Conservation (phyloP, 1,140 invertebrate genomes). For the Bactericera cockerelli region DNA sequence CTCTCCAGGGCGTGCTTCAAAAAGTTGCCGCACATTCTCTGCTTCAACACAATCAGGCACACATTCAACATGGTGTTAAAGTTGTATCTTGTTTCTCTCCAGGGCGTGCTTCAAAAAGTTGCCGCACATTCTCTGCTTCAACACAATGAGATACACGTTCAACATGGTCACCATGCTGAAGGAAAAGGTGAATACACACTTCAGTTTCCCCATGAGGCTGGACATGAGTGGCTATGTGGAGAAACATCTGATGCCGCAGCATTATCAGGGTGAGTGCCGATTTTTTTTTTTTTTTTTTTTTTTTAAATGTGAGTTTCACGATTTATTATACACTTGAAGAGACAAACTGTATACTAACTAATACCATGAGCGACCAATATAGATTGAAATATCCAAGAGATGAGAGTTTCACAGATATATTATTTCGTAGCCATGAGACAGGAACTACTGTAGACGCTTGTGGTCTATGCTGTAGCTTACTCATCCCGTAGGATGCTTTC, state of each 20-base stretch:
- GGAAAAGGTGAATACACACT: conserved; percentile 94
- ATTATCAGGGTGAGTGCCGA: conserved; percentile 43
- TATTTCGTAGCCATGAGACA: too few species aligned
- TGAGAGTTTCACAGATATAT: too few species aligned
- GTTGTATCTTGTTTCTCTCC: conserved; percentile 22
- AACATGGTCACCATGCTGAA: conserved; percentile 96
- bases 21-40: too few species aligned
- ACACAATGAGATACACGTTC: conserved; percentile 96
- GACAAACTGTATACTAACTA: neutral
- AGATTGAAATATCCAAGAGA: neutral
- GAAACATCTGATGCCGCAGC: conserved; percentile 77
- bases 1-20: too few species aligned
- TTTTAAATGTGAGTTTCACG: too few species aligned
- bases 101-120: conserved; percentile 88
- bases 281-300: neutral
- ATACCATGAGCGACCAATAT: neutral
- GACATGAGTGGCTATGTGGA: conserved; percentile 93
- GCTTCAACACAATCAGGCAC: too few species aligned
- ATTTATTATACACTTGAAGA: neutral
- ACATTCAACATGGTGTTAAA: too few species aligned
- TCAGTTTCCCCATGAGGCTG: conserved; percentile 82
- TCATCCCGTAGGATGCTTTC: too few species aligned
- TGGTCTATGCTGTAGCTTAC: too few species aligned
- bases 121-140: conserved; percentile 85
- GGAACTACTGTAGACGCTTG: too few species aligned